Conservation (phyloP, 2,113 vertebrate species). For the Syngnathus scovelli region DNA sequence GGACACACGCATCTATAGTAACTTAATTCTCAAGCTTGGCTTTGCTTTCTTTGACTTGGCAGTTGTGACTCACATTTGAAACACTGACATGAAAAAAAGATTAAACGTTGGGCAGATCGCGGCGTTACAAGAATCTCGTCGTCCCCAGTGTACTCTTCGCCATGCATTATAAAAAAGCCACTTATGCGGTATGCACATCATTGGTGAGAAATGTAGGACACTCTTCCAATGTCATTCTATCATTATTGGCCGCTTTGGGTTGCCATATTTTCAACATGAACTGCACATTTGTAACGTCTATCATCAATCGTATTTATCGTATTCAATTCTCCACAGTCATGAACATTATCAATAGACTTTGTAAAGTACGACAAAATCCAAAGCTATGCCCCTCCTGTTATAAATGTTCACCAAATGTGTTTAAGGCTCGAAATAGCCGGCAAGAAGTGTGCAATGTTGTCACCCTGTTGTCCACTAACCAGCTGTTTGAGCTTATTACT, state of each 20-base stretch:
- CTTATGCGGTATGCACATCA: slow-evolving; percentile 33
- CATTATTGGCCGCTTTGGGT: slow-evolving; percentile 13
- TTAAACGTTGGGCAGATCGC: slow-evolving; percentile 1
- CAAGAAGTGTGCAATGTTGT: slow-evolving; percentile 2
- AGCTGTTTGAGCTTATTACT: slow-evolving; percentile 19
- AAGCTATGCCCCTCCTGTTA: neutral
- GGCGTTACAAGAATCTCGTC: slow-evolving; percentile 18
- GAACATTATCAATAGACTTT: neutral
- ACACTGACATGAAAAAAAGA: slow-evolving; percentile 10
- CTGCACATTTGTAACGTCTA: neutral
- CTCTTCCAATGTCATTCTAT: slow-evolving; percentile 24
- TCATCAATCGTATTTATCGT: no score
- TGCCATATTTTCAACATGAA: slow-evolving; percentile 25
- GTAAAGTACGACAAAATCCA: neutral
- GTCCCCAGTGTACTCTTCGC: slow-evolving; percentile 12
- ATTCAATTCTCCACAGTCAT: no score
- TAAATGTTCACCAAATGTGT: neutral
- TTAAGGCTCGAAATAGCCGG: slow-evolving; percentile 15
- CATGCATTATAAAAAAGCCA: slow-evolving; percentile 33
- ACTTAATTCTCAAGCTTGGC: slow-evolving; percentile 48
- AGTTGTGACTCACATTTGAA: slow-evolving; percentile 8
- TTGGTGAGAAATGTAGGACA: slow-evolving; percentile 11
- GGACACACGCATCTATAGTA: slow-evolving; percentile 52
- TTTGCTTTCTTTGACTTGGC: slow-evolving; percentile 15
- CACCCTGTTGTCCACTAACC: slow-evolving; percentile 5